Evolutionary conservation across 2,797 vertebrate genomes (phyloP).

Genomic region (Chrysolophus pictus): DNA sequence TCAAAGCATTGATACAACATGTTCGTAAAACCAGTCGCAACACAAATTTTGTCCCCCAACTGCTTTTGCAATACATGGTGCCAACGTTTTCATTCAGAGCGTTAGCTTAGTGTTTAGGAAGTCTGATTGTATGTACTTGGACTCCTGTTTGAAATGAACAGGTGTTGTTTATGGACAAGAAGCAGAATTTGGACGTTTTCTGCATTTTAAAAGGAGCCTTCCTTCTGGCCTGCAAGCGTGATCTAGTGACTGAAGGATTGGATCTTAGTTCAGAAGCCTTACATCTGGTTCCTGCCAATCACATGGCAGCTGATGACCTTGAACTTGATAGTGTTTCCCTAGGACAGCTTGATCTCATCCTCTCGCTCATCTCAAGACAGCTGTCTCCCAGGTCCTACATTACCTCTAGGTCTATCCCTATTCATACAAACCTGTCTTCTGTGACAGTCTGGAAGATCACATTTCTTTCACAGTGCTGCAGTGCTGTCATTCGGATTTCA

Average conservation of each 20-base stretch:
- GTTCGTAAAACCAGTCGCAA: background rate
- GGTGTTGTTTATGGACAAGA: background rate
- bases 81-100: background rate
- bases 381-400: background rate
- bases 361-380: background rate
- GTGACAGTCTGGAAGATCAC: background rate
- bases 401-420: background rate
- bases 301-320: background rate
- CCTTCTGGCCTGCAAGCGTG: background rate
- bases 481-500: background rate
- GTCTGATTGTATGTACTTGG: background rate
- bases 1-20: background rate
- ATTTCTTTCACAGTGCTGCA: background rate
- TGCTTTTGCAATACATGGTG: background rate
- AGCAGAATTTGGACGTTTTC: background rate
- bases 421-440: background rate
- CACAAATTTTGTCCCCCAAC: background rate
- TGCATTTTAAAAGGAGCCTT: background rate
- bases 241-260: background rate
- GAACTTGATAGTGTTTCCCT: background rate
- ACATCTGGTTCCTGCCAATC: background rate
- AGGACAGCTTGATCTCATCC: background rate
- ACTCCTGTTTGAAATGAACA: background rate
- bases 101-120: background rate
- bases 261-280: background rate